A percentile compares a stretch with the other conserved stretches of the same genome.
These are phyloP conservation scores for Anhinga rufa DNA, from an alignment of 2,113 vertebrate genomes.

Conservation along the genomic window DNA sequence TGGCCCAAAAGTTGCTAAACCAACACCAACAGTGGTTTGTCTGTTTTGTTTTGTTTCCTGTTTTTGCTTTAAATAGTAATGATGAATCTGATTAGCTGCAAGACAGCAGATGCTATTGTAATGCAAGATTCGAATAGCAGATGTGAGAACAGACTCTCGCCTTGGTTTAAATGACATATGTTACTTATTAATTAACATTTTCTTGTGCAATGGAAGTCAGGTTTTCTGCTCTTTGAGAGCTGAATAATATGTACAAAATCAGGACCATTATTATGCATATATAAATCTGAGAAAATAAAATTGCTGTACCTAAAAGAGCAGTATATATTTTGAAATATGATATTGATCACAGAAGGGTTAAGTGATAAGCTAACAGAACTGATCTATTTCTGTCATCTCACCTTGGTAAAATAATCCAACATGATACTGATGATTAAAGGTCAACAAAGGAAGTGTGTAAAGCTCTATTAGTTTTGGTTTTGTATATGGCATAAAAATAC, in stretches of 20 bases:
- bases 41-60: slow-evolving; percentile 18
- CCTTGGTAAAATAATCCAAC: not conserved
- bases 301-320: not conserved
- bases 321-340: not conserved
- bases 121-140: not conserved
- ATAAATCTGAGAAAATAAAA: not conserved
- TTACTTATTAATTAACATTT: not conserved
- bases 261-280: not conserved
- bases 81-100: not conserved
- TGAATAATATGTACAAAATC: not conserved
- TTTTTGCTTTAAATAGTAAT: slow-evolving; percentile 1
- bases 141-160: not conserved
- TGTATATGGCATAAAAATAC: not conserved
- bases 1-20: not conserved
- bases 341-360: not conserved
- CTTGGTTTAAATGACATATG: not conserved
- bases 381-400: not conserved
- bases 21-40: not conserved
- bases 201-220: not conserved
- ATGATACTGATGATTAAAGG: not conserved
- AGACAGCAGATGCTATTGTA: not conserved
- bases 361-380: not conserved
- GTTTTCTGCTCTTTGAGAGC: not conserved
- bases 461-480: not conserved
- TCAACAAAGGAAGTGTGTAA: not conserved